Conservation (phyloP, 1,140 invertebrate genomes). For the Lordiphosa clarofinis region DNA sequence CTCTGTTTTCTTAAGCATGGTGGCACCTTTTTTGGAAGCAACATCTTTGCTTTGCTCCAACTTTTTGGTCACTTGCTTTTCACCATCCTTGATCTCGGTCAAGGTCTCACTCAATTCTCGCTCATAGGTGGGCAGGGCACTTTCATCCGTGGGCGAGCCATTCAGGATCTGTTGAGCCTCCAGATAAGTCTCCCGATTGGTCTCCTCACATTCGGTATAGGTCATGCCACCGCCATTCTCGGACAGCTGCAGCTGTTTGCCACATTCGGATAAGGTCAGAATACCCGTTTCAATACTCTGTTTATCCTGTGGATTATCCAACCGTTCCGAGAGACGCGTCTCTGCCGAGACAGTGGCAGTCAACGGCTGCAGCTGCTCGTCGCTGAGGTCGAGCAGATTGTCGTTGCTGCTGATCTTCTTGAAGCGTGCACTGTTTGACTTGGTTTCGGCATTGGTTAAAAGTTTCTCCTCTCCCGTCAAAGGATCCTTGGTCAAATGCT, state of each 20-base stretch:
- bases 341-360: conserved; percentile 75
- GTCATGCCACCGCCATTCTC: conserved; percentile 37
- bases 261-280: conserved; percentile 78
- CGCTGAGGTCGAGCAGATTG: conserved; percentile 63
- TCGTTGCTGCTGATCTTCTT: conserved; percentile 77
- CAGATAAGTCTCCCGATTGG: conserved; percentile 58
- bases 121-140: conserved; percentile 33
- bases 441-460: conserved; percentile 63
- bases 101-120: conserved; percentile 61
- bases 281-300: conserved; percentile 78
- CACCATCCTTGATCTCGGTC: conserved; percentile 61
- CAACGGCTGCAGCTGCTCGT: conserved; percentile 70
- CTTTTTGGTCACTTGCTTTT: conserved; percentile 62
- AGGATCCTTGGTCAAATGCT: conserved; percentile 54
- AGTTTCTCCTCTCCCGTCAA: conserved; percentile 64
- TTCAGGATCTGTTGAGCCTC: conserved; percentile 55
- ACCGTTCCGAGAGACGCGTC: conserved; percentile 65
- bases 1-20: conserved; percentile 66
- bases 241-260: conserved; percentile 67
- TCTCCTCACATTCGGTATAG: conserved; percentile 68
- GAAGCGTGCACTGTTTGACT: conserved; percentile 66
- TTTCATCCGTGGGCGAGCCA: not conserved
- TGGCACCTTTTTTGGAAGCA: conserved; percentile 54
- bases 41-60: conserved; percentile 57
- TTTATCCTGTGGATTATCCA: conserved; percentile 75